Base-by-base conservation (phyloP, 2,888 invertebrate genomes). In the Sinelater perroti region DNA sequence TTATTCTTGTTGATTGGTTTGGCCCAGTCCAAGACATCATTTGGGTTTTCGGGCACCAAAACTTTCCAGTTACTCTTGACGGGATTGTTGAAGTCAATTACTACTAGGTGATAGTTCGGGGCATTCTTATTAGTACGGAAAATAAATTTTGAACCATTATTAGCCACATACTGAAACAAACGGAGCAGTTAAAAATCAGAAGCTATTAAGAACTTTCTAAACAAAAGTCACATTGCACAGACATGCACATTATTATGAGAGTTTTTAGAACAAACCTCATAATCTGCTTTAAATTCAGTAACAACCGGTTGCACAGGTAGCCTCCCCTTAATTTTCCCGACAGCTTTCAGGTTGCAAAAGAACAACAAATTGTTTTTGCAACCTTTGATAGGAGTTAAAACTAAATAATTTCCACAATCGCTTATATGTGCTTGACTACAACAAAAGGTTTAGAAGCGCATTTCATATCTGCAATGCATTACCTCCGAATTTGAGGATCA, bases 111-210 rank as follows among this genome's bases (percentile, higher is more conserved):
- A 80, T 95, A 96, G 79, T 95, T 95, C 3, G 96, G 93, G 1
- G 98, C 93, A 77, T 93, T 85, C 78, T 93, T 92, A 79, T 98
- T 97, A 14, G 98, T 97, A 36, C 91, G 88, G 78, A 98, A 92
- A 71, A 92, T 86, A 64, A 90, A 89, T 67, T 89, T 83, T 0
- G 88, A 84, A 0, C 88, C 95, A 62, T 90, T 87, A 77, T 96
- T 97, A 16, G 95, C 93, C 11, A 98, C 81, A 75, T 95, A 97
- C 91, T 96, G 79, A 62, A 81, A 80, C 63, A 47, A 6, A 10
- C 30, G 14, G 20, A 5, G 24, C 36, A 33, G 20, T 20, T 40
- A 47, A 30, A 52, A 35, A 56, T 54, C 5, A 45, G 26, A 13
- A 33, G 21, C 14, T 42, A 53, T 20, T n/a, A n/a, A n/a, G n/a